Conservation (phyloP, 2,797 vertebrate species). For the Gadopsis marmoratus region DNA sequence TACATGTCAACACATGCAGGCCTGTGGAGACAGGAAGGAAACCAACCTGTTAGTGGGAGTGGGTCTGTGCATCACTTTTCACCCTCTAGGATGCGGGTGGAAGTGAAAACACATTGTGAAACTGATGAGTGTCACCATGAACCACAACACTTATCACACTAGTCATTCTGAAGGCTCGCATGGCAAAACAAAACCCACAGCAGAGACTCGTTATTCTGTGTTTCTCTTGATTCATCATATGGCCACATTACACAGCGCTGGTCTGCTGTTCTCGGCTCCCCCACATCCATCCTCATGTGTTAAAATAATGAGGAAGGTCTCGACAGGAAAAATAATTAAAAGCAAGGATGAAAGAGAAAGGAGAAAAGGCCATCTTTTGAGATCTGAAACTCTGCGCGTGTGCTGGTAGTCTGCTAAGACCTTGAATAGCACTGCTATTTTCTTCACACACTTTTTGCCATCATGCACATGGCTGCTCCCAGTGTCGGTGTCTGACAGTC, state of each 20-base stretch:
- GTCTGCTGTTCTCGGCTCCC: not conserved
- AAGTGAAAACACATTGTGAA: conserved; percentile 11
- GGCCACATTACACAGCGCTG: not conserved
- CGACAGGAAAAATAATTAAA: conserved; percentile 41
- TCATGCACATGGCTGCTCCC: conserved; percentile 50
- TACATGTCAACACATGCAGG: not conserved
- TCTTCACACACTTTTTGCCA: conserved; percentile 31
- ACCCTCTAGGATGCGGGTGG: not conserved
- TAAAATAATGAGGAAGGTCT: conserved; percentile 58
- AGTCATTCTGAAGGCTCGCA: not conserved
- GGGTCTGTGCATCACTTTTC: not conserved
- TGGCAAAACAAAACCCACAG: conserved; percentile 1
- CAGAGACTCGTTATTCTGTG: conserved; percentile 11
- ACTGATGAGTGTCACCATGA: not conserved
- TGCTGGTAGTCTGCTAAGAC: not conserved
- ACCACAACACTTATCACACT: not conserved
- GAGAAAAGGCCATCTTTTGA: conserved; percentile 6
- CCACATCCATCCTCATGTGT: conserved; percentile 15
- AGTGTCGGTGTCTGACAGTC: conserved; percentile 36
- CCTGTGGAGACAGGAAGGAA: not conserved
- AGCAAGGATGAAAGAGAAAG: conserved; percentile 33
- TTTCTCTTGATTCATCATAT: conserved; percentile 2
- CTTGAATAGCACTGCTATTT: conserved; percentile 27
- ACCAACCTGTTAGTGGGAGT: not conserved
- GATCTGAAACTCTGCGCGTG: conserved; percentile 6